Conservation (phyloP, 2,797 vertebrate genomes). For the Cygnus olor region DNA sequence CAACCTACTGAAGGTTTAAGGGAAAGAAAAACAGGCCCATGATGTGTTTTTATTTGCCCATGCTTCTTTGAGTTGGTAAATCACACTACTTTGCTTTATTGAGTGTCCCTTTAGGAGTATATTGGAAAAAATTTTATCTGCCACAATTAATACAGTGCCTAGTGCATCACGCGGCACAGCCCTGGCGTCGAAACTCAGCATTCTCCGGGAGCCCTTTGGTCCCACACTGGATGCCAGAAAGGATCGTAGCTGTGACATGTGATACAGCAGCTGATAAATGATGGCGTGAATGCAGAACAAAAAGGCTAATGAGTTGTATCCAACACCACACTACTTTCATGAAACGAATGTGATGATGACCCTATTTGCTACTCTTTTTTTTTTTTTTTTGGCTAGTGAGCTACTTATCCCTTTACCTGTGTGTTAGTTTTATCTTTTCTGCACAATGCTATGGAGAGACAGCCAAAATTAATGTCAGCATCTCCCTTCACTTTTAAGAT, state of each 20-base stretch:
- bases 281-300: constrained; percentile 54
- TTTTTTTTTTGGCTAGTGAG: neutral
- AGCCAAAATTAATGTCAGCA: constrained; percentile 51
- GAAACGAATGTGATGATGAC: constrained; percentile 46
- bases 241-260: constrained; percentile 51
- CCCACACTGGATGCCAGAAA: constrained; percentile 45
- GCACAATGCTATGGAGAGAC: neutral
- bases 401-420: constrained; percentile 32
- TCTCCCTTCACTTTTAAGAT: constrained; percentile 47
- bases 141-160: constrained; percentile 64
- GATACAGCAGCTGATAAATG: constrained; percentile 60
- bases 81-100: constrained; percentile 61
- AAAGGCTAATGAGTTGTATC: constrained; percentile 55
- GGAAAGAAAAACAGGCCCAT: neutral
- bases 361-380: neutral
- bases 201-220: constrained; percentile 13
- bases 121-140: constrained; percentile 70
- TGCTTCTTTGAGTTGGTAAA: constrained; percentile 64
- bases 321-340: constrained; percentile 19
- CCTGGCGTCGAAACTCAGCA: neutral
- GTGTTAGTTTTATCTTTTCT: neutral
- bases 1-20: neutral
- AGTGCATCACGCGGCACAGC: constrained; percentile 41
- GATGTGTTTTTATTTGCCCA: constrained; percentile 44
- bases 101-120: constrained; percentile 61